These are phyloP conservation scores for Triplophysa dalaica DNA, from an alignment of 2,113 vertebrate species.

Conservation along the genomic window DNA sequence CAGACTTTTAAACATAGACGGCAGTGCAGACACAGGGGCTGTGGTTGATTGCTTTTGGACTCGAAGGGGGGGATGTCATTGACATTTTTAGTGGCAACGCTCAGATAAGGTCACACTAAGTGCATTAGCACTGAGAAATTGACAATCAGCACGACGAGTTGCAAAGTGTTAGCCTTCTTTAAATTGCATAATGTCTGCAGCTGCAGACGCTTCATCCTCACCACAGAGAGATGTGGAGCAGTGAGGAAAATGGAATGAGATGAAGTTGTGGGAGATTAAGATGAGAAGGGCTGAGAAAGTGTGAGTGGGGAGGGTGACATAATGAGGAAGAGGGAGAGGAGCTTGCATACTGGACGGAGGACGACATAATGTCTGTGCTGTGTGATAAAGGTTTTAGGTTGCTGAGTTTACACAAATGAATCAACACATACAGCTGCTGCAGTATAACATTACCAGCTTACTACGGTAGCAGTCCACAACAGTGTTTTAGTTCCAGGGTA, in stretches of 20 bases:
- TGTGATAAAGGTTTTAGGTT: constrained; percentile 26
- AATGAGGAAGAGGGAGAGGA: constrained; percentile 47
- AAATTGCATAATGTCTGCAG: constrained; percentile 20
- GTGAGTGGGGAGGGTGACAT: constrained; percentile 1
- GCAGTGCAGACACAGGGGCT: not conserved
- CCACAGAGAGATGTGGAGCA: constrained; percentile 22
- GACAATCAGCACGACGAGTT: constrained; percentile 44
- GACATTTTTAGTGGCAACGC: constrained; percentile 44
- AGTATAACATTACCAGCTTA: not conserved
- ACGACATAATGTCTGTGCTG: constrained; percentile 7
- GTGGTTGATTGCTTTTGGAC: constrained; percentile 34
- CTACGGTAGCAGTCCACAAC: not conserved
- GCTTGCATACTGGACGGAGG: constrained; percentile 6
- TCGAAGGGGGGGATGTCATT: constrained; percentile 44
- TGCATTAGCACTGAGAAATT: constrained; percentile 52
- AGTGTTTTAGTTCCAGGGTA: too few relatives aligned
- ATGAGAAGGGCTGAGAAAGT: not conserved
- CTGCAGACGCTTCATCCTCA: not conserved
- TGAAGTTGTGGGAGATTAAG: constrained; percentile 46
- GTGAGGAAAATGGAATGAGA: constrained; percentile 38
- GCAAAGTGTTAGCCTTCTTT: constrained; percentile 45
- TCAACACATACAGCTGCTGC: not conserved
- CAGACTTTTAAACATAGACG: constrained; percentile 5
- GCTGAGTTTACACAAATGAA: constrained; percentile 14
- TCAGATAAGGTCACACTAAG: constrained; percentile 53